Percentiles rank a stretch among this genome's conserved stretches.
These are phyloP conservation scores for Drosophila sproati DNA, from an alignment of 1,140 invertebrate species.

Conservation along the genomic window DNA sequence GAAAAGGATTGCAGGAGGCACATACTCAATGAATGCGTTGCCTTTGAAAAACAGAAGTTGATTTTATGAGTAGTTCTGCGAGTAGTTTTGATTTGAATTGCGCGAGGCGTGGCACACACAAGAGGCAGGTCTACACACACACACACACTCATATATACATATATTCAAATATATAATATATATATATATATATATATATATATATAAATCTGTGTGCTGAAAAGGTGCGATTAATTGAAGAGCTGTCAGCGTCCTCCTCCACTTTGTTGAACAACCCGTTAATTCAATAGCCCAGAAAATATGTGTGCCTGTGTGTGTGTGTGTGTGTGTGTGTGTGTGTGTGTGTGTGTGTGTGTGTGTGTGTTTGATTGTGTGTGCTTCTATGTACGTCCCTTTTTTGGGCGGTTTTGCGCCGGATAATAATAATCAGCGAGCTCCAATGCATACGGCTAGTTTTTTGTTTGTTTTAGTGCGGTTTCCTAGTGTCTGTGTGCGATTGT, in stretches of 20 bases:
- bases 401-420: slow-evolving; percentile 38
- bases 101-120: background rate
- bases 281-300: slow-evolving; percentile 40
- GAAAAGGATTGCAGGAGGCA: background rate
- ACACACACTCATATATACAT: too few species aligned
- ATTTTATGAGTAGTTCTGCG: slow-evolving; percentile 60
- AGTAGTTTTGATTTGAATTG: slow-evolving; percentile 62
- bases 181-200: slow-evolving; percentile 2
- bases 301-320: background rate
- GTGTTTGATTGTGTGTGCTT: background rate
- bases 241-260: slow-evolving; percentile 20
- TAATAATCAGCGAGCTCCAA: slow-evolving; percentile 57
- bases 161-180: background rate
- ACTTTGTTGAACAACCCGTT: slow-evolving; percentile 33
- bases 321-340: background rate
- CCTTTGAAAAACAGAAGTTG: slow-evolving; percentile 49
- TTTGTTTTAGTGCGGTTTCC: slow-evolving; percentile 53
- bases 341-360: background rate
- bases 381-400: slow-evolving; percentile 36
- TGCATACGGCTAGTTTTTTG: slow-evolving; percentile 65
- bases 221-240: slow-evolving; percentile 84
- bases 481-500: slow-evolving; percentile 7
- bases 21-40: slow-evolving; percentile 14
- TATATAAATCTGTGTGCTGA: slow-evolving; percentile 32
- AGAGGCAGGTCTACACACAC: background rate